phyloP scores from a whole-genome alignment of 2,888 invertebrate genomes.

The Orthosia gracilis region DNA sequence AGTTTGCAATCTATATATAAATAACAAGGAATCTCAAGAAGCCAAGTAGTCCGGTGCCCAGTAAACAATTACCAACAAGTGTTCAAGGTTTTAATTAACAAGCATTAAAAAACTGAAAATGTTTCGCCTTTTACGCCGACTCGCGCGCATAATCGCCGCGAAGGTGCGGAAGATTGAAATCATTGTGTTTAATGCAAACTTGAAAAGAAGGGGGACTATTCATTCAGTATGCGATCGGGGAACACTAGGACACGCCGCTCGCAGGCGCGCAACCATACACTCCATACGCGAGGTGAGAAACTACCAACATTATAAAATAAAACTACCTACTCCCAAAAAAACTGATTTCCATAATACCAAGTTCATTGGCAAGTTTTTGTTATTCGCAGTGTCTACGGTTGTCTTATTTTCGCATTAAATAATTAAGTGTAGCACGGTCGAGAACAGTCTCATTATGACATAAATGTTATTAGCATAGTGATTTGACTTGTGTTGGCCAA shows the following conservation, averaged over 20 bases:
- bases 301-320: constrained; percentile 16
- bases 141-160: constrained; percentile 75
- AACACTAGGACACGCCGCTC: constrained; percentile 64
- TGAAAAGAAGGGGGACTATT: constrained; percentile 78
- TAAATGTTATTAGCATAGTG: constrained; percentile 45
- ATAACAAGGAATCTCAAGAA: constrained; percentile 29
- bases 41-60: constrained; percentile 15
- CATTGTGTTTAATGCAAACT: constrained; percentile 78
- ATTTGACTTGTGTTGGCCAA: constrained; percentile 48
- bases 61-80: constrained; percentile 27
- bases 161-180: constrained; percentile 80
- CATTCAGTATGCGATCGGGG: constrained; percentile 78
- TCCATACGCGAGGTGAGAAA: constrained; percentile 84
- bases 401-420: constrained; percentile 34
- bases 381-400: constrained; percentile 9
- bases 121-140: constrained; percentile 79
- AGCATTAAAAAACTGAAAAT: constrained; percentile 66
- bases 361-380: constrained; percentile 33
- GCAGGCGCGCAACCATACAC: constrained; percentile 82
- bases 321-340: constrained; percentile 9
- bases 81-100: constrained; percentile 35
- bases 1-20: constrained; percentile 28
- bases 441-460: constrained; percentile 51
- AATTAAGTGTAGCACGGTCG: constrained; percentile 26
- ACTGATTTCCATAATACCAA: constrained; percentile 50